phyloP scores from a whole-genome alignment of 2,113 vertebrate species.

The Cacatua alba region DNA sequence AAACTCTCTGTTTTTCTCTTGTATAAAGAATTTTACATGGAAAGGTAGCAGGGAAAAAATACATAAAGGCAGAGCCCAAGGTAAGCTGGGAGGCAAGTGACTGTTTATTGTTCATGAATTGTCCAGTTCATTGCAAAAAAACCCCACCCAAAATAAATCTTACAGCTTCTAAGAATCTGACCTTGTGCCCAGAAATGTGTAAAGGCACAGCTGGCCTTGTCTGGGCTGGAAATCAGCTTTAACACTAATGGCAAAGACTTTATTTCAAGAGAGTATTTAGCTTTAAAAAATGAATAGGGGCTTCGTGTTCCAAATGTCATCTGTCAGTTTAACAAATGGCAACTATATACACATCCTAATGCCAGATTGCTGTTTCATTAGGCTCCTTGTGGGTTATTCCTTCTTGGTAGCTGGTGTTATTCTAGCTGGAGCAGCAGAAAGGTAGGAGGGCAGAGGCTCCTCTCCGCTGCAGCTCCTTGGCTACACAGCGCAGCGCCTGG shows the following conservation, averaged over 20 bases:
- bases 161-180: slow-evolving; percentile 21
- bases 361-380: slow-evolving; percentile 55
- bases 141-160: neutral
- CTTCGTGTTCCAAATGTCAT: slow-evolving; percentile 50
- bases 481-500: neutral
- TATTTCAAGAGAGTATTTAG: slow-evolving; percentile 40
- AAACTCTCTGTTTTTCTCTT: neutral
- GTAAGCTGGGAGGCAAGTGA: neutral
- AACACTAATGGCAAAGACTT: slow-evolving; percentile 36
- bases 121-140: neutral
- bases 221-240: slow-evolving; percentile 35
- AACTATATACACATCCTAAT: slow-evolving; percentile 8
- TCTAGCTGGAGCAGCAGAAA: neutral
- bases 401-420: neutral
- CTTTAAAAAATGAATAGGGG: slow-evolving; percentile 51
- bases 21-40: neutral
- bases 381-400: slow-evolving; percentile 15
- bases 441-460: neutral
- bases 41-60: neutral
- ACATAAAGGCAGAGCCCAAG: neutral
- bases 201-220: slow-evolving; percentile 49
- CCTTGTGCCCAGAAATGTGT: slow-evolving; percentile 48
- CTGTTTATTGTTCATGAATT: neutral
- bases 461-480: neutral
- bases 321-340: slow-evolving; percentile 59